These are phyloP conservation scores for Proteles cristata DNA, from an alignment of 2,113 vertebrate genomes.

Conservation along the genomic window DNA sequence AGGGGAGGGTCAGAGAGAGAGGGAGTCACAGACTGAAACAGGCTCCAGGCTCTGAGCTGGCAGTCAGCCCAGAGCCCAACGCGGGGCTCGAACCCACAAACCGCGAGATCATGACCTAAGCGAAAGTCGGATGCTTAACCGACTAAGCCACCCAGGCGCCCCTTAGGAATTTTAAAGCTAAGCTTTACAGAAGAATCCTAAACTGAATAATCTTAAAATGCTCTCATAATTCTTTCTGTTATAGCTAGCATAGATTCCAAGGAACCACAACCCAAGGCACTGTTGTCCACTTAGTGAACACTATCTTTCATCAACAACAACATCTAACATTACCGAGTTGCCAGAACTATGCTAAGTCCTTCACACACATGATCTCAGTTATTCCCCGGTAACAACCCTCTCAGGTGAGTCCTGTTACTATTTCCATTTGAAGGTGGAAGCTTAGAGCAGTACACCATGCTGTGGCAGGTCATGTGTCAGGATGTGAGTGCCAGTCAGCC, in stretches of 20 bases:
- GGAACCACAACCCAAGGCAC: neutral
- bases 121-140: no score
- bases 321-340: neutral
- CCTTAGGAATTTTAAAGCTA: slow-evolving; percentile 47
- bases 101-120: no score
- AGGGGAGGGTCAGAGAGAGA: no score
- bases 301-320: neutral
- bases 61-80: no score
- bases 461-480: neutral
- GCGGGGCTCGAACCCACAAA: no score
- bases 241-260: neutral
- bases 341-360: neutral
- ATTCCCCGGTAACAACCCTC: neutral
- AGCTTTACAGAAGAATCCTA: slow-evolving; percentile 34
- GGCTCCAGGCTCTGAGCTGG: no score
- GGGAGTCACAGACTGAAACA: no score
- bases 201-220: slow-evolving; percentile 57
- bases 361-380: neutral
- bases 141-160: no score
- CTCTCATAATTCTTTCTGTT: slow-evolving; percentile 50
- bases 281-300: neutral
- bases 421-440: neutral
- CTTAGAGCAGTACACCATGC: neutral
- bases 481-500: neutral
- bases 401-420: neutral